Evolutionary conservation across 2,797 vertebrate genomes (phyloP).

Genomic region (Sphaeramia orbicularis): DNA sequence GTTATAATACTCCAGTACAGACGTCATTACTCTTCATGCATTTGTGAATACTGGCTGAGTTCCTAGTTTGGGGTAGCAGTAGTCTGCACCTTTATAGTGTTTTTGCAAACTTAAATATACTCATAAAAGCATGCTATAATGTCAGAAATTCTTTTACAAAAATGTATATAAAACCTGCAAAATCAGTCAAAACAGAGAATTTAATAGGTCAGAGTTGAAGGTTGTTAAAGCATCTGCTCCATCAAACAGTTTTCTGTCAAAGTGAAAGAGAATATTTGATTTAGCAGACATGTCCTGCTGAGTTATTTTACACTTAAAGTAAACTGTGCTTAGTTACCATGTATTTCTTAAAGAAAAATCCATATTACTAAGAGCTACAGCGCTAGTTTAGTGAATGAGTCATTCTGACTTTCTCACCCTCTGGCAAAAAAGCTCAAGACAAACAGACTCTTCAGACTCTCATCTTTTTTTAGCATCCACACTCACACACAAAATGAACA

Average conservation of each 20-base stretch:
- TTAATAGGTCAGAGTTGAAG: background rate
- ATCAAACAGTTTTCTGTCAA: background rate
- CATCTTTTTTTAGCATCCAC: background rate
- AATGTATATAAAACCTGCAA: background rate
- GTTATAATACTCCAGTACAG: background rate
- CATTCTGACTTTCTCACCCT: constrained; percentile 6
- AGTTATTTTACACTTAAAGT: background rate
- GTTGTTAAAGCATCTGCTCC: background rate
- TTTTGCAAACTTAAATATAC: background rate
- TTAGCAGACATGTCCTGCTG: background rate
- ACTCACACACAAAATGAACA: no score
- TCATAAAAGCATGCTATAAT: background rate
- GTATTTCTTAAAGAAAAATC: background rate
- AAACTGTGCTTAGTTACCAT: background rate
- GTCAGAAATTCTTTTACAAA: background rate
- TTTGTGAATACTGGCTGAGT: background rate
- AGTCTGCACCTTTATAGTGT: background rate
- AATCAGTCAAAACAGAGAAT: background rate
- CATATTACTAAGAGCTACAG: constrained; percentile 1
- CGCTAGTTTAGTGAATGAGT: constrained; percentile 17
- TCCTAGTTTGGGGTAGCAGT: background rate
- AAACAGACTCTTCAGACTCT: constrained; percentile 15
- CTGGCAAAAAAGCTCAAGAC: constrained; percentile 15
- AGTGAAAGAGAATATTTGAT: background rate
- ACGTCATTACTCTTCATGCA: background rate